A percentile compares a stretch with the other conserved stretches of the same genome.
Conservation (phyloP, 2,797 vertebrate species). For the Betta splendens region DNA sequence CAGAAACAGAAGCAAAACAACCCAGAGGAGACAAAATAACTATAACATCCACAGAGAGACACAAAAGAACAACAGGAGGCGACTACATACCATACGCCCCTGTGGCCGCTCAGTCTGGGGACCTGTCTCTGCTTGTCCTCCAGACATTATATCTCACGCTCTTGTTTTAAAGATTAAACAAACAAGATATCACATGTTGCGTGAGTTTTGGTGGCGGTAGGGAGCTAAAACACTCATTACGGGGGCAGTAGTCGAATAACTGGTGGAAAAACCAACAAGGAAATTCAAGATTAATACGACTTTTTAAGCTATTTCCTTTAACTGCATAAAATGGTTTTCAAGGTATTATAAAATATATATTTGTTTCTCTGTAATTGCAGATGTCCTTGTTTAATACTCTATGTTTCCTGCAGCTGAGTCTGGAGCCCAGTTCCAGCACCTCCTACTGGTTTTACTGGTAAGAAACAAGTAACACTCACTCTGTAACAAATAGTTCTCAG, state of each 20-base stretch:
- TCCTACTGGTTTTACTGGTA: constrained; percentile 81
- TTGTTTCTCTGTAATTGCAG: constrained; percentile 57
- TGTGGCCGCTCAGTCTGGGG: too few relatives aligned
- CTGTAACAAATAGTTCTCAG: constrained; percentile 79
- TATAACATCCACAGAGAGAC: background rate
- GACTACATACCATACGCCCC: background rate
- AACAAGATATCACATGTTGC: background rate
- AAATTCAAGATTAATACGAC: too few relatives aligned
- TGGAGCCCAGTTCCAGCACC: constrained; percentile 76
- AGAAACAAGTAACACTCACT: constrained; percentile 50
- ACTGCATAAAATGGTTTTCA: too few relatives aligned
- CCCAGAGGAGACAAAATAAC: background rate
- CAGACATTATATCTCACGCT: background rate
- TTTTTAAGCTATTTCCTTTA: too few relatives aligned
- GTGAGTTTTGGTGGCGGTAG: background rate
- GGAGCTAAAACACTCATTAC: background rate
- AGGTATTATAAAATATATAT: too few relatives aligned
- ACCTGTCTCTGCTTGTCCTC: background rate
- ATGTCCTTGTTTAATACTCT: constrained; percentile 82
- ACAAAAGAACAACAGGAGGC: background rate
- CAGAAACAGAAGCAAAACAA: too few relatives aligned
- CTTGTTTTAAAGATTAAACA: background rate
- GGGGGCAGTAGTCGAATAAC: background rate
- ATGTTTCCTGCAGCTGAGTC: constrained; percentile 77
- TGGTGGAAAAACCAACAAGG: too few relatives aligned